Percentiles rank a stretch among this genome's conserved stretches.
Evolutionary conservation across 2,797 vertebrate genomes (phyloP).

Genomic region (Darevskia nairensis): DNA sequence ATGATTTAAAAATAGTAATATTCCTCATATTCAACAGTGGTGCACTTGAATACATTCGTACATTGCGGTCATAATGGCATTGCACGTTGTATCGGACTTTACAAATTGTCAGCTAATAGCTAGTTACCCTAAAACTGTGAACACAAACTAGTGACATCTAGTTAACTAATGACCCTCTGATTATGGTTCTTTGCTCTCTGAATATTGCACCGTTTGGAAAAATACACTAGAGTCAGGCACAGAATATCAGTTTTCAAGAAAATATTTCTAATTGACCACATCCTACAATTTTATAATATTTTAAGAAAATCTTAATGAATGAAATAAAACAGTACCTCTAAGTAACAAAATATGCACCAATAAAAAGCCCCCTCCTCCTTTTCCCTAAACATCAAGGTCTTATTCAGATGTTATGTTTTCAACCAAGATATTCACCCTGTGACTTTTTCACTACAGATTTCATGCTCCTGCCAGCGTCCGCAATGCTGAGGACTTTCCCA

Average conservation of each 20-base stretch:
- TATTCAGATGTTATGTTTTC: neutral
- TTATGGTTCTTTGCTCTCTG: neutral
- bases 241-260: neutral
- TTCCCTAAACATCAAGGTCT: neutral
- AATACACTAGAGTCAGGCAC: neutral
- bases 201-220: neutral
- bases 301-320: neutral
- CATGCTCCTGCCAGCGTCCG: neutral
- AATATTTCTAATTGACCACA: neutral
- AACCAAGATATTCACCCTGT: neutral
- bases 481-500: neutral
- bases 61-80: too few relatives aligned
- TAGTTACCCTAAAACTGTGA: neutral
- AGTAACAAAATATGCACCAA: neutral
- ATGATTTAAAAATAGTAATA: neutral
- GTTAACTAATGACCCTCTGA: neutral
- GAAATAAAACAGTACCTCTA: neutral
- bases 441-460: neutral
- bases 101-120: neutral
- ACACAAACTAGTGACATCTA: neutral
- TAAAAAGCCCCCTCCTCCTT: neutral
- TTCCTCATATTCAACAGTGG: too few relatives aligned
- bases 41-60: too few relatives aligned
- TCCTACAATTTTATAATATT: neutral
- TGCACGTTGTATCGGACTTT: neutral